Evolutionary conservation across 1,140 invertebrate genomes (phyloP).

Genomic region (Hypothenemus hampei): DNA sequence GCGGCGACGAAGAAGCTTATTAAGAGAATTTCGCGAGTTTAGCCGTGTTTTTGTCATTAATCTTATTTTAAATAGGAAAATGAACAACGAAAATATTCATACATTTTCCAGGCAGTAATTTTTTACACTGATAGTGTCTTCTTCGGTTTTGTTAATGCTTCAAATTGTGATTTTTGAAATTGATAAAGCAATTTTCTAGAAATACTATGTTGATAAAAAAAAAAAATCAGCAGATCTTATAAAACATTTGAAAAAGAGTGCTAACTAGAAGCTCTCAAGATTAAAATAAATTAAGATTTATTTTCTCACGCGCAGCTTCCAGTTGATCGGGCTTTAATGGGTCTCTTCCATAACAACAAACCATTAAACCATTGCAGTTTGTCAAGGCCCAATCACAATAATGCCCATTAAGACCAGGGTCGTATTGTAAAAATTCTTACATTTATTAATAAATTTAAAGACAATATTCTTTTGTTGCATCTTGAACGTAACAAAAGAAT

Average conservation of each 20-base stretch:
- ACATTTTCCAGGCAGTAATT: background rate
- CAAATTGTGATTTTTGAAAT: no score
- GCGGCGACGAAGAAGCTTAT: constrained; percentile 20
- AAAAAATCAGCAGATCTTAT: no score
- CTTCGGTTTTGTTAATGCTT: no score
- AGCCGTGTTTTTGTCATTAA: background rate
- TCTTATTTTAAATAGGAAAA: background rate
- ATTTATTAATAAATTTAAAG: background rate
- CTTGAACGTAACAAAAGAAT: no score
- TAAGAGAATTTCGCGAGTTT: constrained; percentile 8
- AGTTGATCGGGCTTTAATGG: constrained; percentile 2
- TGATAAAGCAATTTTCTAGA: background rate
- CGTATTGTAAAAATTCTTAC: no score
- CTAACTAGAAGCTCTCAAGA: no score
- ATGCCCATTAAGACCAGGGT: background rate
- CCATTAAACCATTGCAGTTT: constrained; percentile 5
- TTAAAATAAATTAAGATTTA: no score
- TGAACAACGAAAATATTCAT: background rate
- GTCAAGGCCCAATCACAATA: constrained; percentile 3
- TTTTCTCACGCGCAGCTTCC: constrained; percentile 13
- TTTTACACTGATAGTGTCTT: no score
- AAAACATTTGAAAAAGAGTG: no score
- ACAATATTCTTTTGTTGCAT: background rate
- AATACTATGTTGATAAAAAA: background rate
- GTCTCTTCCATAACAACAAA: constrained; percentile 1